phyloP scores from a whole-genome alignment of 2,888 invertebrate species.

The Syrista parreyssii region DNA sequence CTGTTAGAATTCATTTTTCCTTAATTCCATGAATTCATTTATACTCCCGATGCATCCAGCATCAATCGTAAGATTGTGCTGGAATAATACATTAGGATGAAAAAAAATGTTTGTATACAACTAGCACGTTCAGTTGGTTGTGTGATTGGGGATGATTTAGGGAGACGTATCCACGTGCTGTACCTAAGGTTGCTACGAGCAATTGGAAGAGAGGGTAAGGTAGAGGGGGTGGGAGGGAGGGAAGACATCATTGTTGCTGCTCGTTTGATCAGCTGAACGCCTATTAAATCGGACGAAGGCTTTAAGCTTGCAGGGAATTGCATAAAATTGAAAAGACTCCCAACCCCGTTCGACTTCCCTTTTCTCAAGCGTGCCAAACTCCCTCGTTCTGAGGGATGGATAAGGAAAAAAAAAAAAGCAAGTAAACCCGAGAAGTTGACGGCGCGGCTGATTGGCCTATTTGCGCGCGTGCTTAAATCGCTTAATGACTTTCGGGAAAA shows the following conservation, averaged over 20 bases:
- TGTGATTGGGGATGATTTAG: slow-evolving; percentile 3
- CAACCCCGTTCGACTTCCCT: not conserved
- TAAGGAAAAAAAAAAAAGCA: slow-evolving; percentile 31
- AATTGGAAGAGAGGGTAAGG: too few species aligned
- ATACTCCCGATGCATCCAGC: not conserved
- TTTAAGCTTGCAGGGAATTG: slow-evolving; percentile 46
- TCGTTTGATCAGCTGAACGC: slow-evolving; percentile 46
- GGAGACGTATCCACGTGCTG: not conserved
- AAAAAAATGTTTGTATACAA: not conserved
- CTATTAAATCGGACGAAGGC: slow-evolving; percentile 48
- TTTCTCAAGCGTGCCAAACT: not conserved
- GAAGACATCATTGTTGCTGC: slow-evolving; percentile 35
- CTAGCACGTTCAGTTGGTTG: not conserved
- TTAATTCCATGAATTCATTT: not conserved
- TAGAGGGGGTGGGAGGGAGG: not conserved
- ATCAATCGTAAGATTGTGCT: not conserved
- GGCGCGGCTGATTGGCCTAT: slow-evolving; percentile 32
- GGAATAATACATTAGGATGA: not conserved
- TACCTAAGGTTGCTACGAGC: not conserved
- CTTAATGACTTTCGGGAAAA: slow-evolving; percentile 32
- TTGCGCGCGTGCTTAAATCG: slow-evolving; percentile 30
- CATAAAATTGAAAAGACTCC: slow-evolving; percentile 49
- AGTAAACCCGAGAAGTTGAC: slow-evolving; percentile 14
- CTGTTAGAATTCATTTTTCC: not conserved
- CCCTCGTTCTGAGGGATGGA: not conserved